Base-by-base conservation (phyloP, 2,888 invertebrate species). In the Ariolimax columbianus region DNA sequence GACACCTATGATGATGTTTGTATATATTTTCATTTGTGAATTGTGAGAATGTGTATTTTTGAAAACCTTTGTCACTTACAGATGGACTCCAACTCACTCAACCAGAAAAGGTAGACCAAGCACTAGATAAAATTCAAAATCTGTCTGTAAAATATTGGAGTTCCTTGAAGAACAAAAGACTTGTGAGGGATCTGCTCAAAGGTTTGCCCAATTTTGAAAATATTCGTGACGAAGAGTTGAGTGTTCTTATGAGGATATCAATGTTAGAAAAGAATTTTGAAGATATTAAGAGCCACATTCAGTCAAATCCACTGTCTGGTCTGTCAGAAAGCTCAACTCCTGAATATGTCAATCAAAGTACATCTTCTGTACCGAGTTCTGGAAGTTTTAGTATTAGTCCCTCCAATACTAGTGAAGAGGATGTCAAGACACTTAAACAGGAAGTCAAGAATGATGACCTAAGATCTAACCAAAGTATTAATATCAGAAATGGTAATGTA, bases 171-270 rank as follows among this genome's bases (percentile, higher is more conserved):
- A 40, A 72, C 40, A 40, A 72, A 19, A 72, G 26, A 72, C 40
- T 72, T 17, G 23, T 72, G 40, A 38, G 7, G 11, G 40, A 72
- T 0, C n/a, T 72, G 23, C 23, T 23, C 38, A 72, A 40, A 40
- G 72, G 72, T 3, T 72, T 72, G 72, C 72, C 72, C 0, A 11
- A 72, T 72, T 72, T 72, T 72, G 72, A 72, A 72, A 26, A 72
- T 40, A 72, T 72, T 40, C 40, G 40, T 72, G 26, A 40, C 2
- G 4, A 26, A 19, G 26, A 40, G 2, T 3, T 19, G 40, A 26
- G 2, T 4, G n/a, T 7, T 26, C 19, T 72, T 23, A 30, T 23
- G 26, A 6, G n/a, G 40, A 40, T 72, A 38, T 11, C 40, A 2
- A 40, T 26, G 38, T 40, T 72, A n/a, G n/a, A 19, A 23, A 4